Evolutionary conservation across 2,797 vertebrate genomes (phyloP), one percentile per base, ranked within the genome.

Genomic region (Phalloptychus januarius): DNA sequence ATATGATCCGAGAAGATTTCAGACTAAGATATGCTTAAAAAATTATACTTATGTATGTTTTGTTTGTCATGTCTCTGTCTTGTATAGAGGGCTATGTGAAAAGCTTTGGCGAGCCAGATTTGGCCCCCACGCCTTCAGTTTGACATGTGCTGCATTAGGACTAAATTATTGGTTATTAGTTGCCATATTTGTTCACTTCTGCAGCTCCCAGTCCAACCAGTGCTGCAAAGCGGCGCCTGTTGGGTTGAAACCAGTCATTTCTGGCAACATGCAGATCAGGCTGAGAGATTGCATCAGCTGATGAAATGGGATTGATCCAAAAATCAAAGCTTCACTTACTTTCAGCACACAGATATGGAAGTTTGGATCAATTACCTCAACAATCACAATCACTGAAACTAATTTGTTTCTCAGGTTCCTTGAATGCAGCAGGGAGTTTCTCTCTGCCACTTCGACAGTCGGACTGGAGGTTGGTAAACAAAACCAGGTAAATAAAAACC

Each of bases 321-420:
- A 69, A 69, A 69, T 69, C 65, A 42, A 69, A 69, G 65, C n/a
- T 69, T 69, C 36, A n/a, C 65, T 40, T 67, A 40, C 65, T 67
- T 67, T 42, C 36, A 25, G 23, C 38, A 12, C 63, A 25, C 38
- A 67, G 38, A 67, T 67, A 67, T 40, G 20, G 65, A 67, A 40
- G 65, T 67, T 40, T 67, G 65, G 23, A 67, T 67, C 65, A 67
- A 67, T 67, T 40, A 40, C 2, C 38, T 67, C 65, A 42, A 67
- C 65, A 67, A 67, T 38, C 65, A 7, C 38, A 40, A 13, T 54
- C 65, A 4, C 65, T 67, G 38, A 67, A 67, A 40, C 20, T 67
- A 42, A 67, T 67, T 67, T 67, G 31, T n/a, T 67, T 67, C 65
- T 25, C 65, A 42, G 36, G 13, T 67, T 67, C 63, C 23, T 11